Percentiles rank a stretch among this genome's conserved stretches.
phyloP scores from a whole-genome alignment of 2,888 invertebrate genomes.

The Augiades crinisus region DNA sequence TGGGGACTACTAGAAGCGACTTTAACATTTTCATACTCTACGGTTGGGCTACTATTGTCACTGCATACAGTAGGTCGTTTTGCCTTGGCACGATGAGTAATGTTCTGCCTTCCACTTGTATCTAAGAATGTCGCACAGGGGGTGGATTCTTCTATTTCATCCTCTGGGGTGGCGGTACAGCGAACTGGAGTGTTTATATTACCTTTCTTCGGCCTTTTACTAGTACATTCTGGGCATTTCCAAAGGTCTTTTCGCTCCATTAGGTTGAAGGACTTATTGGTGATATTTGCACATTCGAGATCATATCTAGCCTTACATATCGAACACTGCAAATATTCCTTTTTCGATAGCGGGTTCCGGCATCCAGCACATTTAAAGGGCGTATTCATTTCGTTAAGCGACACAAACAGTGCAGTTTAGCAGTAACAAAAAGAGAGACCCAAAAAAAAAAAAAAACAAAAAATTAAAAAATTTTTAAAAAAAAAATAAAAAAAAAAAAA shows the following conservation, averaged over 20 bases:
- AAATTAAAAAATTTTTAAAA: no score
- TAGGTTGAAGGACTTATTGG: not conserved
- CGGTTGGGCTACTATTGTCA: not conserved
- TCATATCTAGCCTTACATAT: not conserved
- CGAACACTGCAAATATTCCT: not conserved
- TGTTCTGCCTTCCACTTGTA: not conserved
- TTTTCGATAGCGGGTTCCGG: not conserved
- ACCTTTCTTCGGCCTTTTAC: not conserved
- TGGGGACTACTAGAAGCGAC: not conserved
- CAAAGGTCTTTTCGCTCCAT: not conserved
- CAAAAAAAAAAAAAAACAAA: no score
- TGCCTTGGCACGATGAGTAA: not conserved
- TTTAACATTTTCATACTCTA: no score
- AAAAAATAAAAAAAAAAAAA: no score
- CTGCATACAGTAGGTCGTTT: not conserved
- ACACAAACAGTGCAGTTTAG: no score
- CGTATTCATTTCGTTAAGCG: no score
- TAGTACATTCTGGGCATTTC: not conserved
- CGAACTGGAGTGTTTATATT: not conserved
- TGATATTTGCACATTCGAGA: not conserved
- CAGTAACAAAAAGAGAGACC: no score
- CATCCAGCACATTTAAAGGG: not conserved
- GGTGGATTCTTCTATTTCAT: not conserved
- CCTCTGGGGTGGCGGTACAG: not conserved
- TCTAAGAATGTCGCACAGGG: not conserved